Evolutionary conservation across 2,113 vertebrate genomes (phyloP), one percentile per base, ranked within the genome.

Genomic region (Larimichthys crocea): DNA sequence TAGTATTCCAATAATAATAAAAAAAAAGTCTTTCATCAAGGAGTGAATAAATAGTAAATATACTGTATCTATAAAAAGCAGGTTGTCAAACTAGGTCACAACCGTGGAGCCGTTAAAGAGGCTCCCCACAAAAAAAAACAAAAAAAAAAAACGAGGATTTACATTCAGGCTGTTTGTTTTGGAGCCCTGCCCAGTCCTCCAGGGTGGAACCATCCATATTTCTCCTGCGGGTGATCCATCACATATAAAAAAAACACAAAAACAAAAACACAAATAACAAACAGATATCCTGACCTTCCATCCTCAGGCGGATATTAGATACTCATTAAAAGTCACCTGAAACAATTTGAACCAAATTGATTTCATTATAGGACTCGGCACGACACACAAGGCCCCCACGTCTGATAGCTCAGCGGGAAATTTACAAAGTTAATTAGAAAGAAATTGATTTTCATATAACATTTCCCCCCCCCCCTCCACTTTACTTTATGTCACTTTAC

Each of bases 261-360:
- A 65, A 8, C n/a, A 79, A 80, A 81, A 85, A 80, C 77, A 87
- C 68, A 90, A 90, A 87, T 67, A 93, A 88, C 83, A 91, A 92
- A 94, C 91, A 91, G 86, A 93, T 88, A 92, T 84, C 86, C 88
- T 92, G 94, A 95, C 94, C 94, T 94, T 94, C 93, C 81, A 83
- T 91, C 93, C 92, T 91, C 87, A 60, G 87, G 91, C 84, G 76
- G 84, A 92, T 93, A 94, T 94, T 94, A 95, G 89, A 94, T 89
- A 89, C 92, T 95, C 93, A 95, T 95, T 94, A 95, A 93, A 93
- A 94, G 92, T 95, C 93, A 95, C 94, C 94, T 94, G 92, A 94
- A 95, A 95, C 94, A 93, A 95, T 94, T 91, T 94, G 82, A 94
- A 91, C 82, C 84, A 92, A 93, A 95, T 95, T 94, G 94, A 95